Conservation (phyloP, 2,113 vertebrate species). For the Atractosteus spatula region DNA sequence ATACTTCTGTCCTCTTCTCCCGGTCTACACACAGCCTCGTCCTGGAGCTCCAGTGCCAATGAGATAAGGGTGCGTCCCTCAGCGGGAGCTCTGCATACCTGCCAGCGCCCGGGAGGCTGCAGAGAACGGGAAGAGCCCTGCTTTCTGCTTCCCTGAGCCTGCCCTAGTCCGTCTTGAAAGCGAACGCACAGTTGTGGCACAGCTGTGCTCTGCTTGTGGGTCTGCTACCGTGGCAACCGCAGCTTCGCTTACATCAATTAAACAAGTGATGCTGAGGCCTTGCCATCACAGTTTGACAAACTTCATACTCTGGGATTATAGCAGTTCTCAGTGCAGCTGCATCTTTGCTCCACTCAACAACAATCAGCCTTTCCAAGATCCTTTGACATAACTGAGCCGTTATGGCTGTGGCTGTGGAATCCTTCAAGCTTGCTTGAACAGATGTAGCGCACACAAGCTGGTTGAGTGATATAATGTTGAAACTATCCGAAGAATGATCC, state of each 20-base stretch:
- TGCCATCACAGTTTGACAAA: background rate
- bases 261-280: background rate
- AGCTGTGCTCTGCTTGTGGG: background rate
- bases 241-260: background rate
- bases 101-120: no score
- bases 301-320: background rate
- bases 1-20: no score
- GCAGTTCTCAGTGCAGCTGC: background rate
- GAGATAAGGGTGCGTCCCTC: no score
- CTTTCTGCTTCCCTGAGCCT: no score
- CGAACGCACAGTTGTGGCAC: background rate
- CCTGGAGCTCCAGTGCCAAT: no score
- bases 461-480: conserved; percentile 54
- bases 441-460: conserved; percentile 50
- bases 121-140: no score
- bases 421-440: conserved; percentile 44
- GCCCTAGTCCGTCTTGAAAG: no score
- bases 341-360: background rate
- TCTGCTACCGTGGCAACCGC: background rate
- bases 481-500: conserved; percentile 61
- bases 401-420: conserved; percentile 22
- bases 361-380: conserved; percentile 2
- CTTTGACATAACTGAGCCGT: background rate
- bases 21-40: no score
- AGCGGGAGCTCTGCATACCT: no score